phyloP scores from a whole-genome alignment of 2,113 vertebrate species.

The Thunnus maccoyii region DNA sequence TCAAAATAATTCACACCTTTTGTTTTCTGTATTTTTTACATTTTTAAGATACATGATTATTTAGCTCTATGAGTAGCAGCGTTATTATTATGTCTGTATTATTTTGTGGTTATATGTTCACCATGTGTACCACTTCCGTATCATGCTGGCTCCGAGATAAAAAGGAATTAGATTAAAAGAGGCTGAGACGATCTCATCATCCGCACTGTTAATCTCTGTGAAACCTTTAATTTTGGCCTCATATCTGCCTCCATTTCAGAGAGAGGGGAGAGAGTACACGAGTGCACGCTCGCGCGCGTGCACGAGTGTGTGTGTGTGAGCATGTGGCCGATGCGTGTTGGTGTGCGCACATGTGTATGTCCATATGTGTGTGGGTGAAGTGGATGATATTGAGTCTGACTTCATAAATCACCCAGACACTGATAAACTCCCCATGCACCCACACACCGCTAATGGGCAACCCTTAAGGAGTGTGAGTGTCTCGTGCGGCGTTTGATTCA shows the following conservation, averaged over 20 bases:
- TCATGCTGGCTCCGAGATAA: slow-evolving; percentile 68
- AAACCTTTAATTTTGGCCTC: slow-evolving; percentile 82
- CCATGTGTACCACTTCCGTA: slow-evolving; percentile 49
- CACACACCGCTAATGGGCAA: slow-evolving; percentile 85
- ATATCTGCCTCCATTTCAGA: slow-evolving; percentile 74
- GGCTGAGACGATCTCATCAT: slow-evolving; percentile 78
- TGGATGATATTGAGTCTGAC: slow-evolving; percentile 87
- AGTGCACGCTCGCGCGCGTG: slow-evolving; percentile 25
- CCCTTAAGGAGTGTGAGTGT: slow-evolving; percentile 86
- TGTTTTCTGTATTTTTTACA: slow-evolving; percentile 20
- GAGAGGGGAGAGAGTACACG: slow-evolving; percentile 27
- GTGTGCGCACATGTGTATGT: slow-evolving; percentile 82
- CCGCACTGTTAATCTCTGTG: slow-evolving; percentile 79
- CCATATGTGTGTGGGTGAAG: slow-evolving; percentile 86
- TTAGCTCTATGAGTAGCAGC: slow-evolving; percentile 1
- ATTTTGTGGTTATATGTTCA: slow-evolving; percentile 54
- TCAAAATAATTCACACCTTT: slow-evolving; percentile 57
- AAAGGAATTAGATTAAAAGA: slow-evolving; percentile 79
- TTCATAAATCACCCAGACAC: slow-evolving; percentile 88
- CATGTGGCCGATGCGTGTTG: slow-evolving; percentile 71
- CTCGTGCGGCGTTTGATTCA: slow-evolving; percentile 85
- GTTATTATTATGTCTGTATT: slow-evolving; percentile 53
- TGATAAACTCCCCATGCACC: slow-evolving; percentile 86
- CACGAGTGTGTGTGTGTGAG: slow-evolving; percentile 23
- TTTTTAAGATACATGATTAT: slow-evolving; percentile 20